Evolutionary conservation across 2,797 vertebrate genomes (phyloP).

Genomic region (Anolis apletophallus): DNA sequence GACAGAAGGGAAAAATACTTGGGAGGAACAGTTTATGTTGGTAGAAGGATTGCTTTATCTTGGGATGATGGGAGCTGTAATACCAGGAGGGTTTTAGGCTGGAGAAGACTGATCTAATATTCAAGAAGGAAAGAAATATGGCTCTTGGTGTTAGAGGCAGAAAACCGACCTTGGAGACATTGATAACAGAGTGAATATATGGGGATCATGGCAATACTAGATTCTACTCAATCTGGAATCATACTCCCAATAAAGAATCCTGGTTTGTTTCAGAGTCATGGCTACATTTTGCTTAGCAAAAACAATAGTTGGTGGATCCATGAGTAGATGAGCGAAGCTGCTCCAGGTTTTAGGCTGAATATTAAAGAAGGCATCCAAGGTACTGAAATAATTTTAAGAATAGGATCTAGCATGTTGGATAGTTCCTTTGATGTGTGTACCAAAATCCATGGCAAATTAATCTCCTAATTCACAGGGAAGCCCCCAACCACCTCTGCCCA

Average conservation of each 20-base stretch:
- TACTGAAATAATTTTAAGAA: no score
- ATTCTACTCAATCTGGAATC: background rate
- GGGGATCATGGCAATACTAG: background rate
- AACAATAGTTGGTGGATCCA: background rate
- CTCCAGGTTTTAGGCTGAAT: no score
- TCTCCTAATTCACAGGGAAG: no score
- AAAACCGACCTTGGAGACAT: accelerated
- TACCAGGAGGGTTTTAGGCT: background rate
- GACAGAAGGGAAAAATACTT: background rate
- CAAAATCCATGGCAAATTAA: no score
- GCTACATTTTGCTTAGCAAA: background rate
- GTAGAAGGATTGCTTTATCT: background rate
- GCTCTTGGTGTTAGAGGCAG: no score
- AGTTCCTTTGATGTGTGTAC: no score
- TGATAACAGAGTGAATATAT: no score
- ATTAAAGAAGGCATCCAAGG: no score
- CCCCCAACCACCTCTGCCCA: no score
- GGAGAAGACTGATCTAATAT: background rate
- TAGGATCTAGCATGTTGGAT: no score
- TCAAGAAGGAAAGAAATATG: background rate
- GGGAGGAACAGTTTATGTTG: background rate
- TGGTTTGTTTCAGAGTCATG: background rate
- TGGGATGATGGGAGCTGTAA: background rate
- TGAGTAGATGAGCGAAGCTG: no score
- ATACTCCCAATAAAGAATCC: background rate